Base-by-base conservation (phyloP, 2,797 vertebrate genomes). In the Cossypha niveicapilla region DNA sequence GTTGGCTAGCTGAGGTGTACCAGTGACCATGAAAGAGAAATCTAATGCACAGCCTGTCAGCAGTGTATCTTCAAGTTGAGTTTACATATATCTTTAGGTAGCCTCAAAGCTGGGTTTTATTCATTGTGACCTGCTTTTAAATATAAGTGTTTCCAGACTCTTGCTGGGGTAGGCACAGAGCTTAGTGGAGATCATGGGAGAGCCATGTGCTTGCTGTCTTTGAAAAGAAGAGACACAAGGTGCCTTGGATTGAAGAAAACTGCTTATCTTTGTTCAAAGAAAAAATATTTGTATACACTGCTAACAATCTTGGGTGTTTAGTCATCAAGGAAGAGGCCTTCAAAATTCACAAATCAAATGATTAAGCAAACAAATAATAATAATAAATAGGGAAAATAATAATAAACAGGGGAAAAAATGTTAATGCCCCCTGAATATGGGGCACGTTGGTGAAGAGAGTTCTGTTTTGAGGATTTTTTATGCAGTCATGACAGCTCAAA, bases 221-320 rank as follows among this genome's bases (percentile, higher is more conserved):
- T 73, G 74, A 70, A 80, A 70, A 80, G 35, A 61, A 83, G 41
- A 53, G 44, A 67, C 22, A 22, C 14, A 88, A 67, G 19, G 41
- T 47, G 13, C 21, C 27, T 68, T 76, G 37, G 91, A 63, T 24
- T 70, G 37, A 81, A 78, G 47, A 56, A 92, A 86, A 62, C 34
- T 18, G 4, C 7, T 54, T 47, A 28, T 44, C 57, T 54, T 47
- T 54, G 2, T 54, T 54, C 13, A 47, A 78, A 90, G 18, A 13
- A 84, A 74, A 86, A 57, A 8, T 16, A 65, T 14, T 62, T 80
- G 18, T 71, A 27, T 54, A 50, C 11, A 6, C 30, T 72, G 42
- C 68, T 68, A 19, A 73, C 72, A 44, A 65, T 67, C 32, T 73
- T 54, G 62, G 45, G 21, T 74, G 51, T 75, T 80, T 25, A 83